A percentile compares a stretch with the other conserved stretches of the same genome.
phyloP scores from a whole-genome alignment of 2,797 vertebrate genomes.

The Taeniopygia guttata region DNA sequence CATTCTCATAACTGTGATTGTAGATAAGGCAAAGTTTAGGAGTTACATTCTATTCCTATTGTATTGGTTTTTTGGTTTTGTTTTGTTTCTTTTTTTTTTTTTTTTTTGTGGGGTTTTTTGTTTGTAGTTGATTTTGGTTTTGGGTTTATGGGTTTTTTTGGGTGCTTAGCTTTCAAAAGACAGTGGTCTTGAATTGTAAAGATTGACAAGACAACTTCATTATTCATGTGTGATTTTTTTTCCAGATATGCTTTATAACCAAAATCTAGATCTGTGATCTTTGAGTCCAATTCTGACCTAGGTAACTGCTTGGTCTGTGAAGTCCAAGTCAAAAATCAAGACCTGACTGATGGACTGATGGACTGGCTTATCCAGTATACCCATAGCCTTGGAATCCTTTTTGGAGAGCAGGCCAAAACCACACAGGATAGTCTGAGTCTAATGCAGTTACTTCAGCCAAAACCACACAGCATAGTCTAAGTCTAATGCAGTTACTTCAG shows the following conservation, averaged over 20 bases:
- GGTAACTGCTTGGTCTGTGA: background rate
- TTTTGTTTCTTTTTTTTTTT: background rate
- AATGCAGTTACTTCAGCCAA: background rate
- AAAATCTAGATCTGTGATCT: background rate
- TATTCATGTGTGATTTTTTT: background rate
- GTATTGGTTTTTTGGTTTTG: background rate
- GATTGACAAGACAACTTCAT: background rate
- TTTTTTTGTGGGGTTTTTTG: rapidly evolving
- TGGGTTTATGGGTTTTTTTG: background rate
- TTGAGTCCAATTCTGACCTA: background rate
- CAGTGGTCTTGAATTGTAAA: background rate
- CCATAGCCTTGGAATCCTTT: background rate
- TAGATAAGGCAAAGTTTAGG: background rate
- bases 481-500: background rate
- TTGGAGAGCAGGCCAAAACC: background rate
- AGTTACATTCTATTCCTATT: background rate
- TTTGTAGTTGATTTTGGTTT: background rate
- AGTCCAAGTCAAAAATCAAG: background rate
- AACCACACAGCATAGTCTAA: background rate
- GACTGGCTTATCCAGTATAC: background rate
- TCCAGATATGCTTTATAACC: background rate
- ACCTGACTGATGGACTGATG: background rate
- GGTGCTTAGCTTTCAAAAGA: background rate
- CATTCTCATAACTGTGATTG: background rate
- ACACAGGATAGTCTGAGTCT: background rate